These are phyloP conservation scores for Eristalis tenax DNA, from an alignment of 2,888 invertebrate species.

Conservation along the genomic window DNA sequence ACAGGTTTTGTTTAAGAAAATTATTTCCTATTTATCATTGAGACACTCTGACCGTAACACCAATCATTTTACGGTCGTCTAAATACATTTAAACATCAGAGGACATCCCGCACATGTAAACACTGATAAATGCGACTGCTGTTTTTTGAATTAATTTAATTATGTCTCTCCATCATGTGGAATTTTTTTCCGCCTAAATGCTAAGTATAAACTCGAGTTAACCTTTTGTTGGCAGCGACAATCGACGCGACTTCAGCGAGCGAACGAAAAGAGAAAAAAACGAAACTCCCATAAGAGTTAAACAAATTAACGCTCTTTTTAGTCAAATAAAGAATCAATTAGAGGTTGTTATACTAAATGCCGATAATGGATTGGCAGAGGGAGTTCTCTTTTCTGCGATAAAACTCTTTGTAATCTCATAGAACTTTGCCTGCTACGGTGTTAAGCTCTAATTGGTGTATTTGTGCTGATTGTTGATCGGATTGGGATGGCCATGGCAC, in stretches of 20 bases:
- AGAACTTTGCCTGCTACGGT: constrained; percentile 2
- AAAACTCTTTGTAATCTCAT: background rate
- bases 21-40: background rate
- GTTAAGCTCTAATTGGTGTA: background rate
- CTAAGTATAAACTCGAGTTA: constrained; percentile 3
- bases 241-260: background rate
- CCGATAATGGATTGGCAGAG: background rate
- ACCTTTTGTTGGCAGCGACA: background rate
- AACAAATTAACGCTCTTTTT: constrained; percentile 14
- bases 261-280: background rate
- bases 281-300: background rate
- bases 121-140: background rate
- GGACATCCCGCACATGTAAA: background rate
- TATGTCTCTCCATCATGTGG: constrained; percentile 22
- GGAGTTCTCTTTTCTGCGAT: background rate
- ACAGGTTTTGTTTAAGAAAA: background rate
- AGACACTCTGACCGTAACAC: background rate
- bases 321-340: constrained; percentile 7
- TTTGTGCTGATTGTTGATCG: background rate
- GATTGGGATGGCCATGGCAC: background rate
- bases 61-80: background rate
- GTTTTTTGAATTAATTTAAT: constrained; percentile 17
- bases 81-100: background rate
- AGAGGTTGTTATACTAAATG: constrained; percentile 27
- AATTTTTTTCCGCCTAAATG: background rate